These are phyloP conservation scores for Cephalopachus bancanus DNA, from an alignment of 2,797 vertebrate genomes.

Conservation along the genomic window DNA sequence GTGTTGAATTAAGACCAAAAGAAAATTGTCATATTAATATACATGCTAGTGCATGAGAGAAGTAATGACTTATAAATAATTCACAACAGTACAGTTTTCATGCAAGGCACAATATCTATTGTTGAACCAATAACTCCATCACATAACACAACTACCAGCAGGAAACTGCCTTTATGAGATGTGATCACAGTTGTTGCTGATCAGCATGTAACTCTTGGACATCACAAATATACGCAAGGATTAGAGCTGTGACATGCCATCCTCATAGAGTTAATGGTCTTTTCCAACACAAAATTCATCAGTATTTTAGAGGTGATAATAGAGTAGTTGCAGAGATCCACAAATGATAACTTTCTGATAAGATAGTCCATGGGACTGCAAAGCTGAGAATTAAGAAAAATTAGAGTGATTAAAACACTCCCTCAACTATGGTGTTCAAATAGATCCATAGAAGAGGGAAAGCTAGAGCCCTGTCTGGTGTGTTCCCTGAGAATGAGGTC, in stretches of 20 bases:
- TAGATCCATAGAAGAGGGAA: neutral
- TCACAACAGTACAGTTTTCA: neutral
- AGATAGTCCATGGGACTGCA: neutral
- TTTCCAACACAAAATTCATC: neutral
- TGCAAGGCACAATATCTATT: neutral
- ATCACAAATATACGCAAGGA: neutral
- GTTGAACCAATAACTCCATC: neutral
- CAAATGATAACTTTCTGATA: constrained; percentile 10
- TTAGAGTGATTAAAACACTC: neutral
- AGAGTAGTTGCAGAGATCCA: constrained; percentile 14
- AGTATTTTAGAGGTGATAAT: neutral
- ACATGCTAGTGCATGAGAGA: constrained; percentile 33
- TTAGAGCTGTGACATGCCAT: neutral
- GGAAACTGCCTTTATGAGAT: neutral
- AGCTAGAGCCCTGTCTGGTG: neutral
- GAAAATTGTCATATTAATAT: constrained; percentile 16
- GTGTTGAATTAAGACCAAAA: neutral
- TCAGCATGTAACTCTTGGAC: neutral
- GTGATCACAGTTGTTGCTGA: neutral
- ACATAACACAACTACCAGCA: neutral
- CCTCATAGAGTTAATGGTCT: neutral
- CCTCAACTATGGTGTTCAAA: neutral
- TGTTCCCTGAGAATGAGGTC: neutral
- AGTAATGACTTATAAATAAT: constrained; percentile 48
- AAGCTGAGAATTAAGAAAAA: neutral